Evolutionary conservation across 92 coral and sea anemone species (phyloP), one percentile per base, ranked within the genome.

Genomic region (Epizoanthus ramosus): DNA sequence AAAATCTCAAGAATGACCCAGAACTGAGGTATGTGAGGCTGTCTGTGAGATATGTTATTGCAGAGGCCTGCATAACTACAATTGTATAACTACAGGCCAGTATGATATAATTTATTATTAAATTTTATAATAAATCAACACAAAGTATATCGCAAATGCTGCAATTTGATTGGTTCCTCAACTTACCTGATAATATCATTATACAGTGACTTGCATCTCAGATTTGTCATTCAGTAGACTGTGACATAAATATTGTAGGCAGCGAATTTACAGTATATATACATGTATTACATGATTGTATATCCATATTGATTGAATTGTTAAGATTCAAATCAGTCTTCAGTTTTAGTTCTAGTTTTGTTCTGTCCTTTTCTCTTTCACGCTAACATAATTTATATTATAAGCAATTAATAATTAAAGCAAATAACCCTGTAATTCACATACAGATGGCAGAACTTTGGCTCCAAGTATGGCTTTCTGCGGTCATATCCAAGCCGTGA

Each of bases 401-500:
- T 0, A 28, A 43, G 50, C 50, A 43, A 43, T 43, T 7, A 43
- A 6, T 28, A 43, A 43, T 43, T 25, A 19, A 63, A 19, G 31
- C 8, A 63, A 63, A 63, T 63, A 16, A 19, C 69, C 69, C 69
- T 64, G n/a, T 57, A 41, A 52, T 37, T 84, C 10, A 13, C n/a
- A n/a, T n/a, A n/a, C 72, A 97, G 99, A 83, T 97, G 99, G 99
- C 99, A 97, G 69, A 94, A 97, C 81, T 97, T 97, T 92, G 99
- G 99, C 79, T 97, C 99, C 25, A 90, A 86, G 5, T 88, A 97
- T 50, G 99, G 99, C 43, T 89, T 94, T 21, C 81, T 90, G 63
- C 91, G 99, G 4, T 85, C 90, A 71, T 97, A 92, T 63, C 99
- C 99, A 39, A 90, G 95, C 66, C 90, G 97, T 15, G 99, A 97